Percentiles rank a stretch among this genome's conserved stretches.
These are phyloP conservation scores for Palaemon carinicauda DNA, from an alignment of 1,140 invertebrate species.

Conservation along the genomic window DNA sequence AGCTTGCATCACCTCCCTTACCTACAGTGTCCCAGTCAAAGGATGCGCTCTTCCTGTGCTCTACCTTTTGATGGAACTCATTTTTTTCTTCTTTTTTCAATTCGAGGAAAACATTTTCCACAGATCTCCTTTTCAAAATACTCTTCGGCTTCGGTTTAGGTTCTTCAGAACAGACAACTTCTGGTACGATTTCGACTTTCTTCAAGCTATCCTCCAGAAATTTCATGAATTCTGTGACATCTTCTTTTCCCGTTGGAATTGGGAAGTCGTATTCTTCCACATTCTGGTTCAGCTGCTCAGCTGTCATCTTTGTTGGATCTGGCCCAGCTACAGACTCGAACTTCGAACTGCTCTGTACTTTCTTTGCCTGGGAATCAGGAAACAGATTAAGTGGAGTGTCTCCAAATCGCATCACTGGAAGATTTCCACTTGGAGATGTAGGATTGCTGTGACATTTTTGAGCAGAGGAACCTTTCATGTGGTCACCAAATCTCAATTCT, in stretches of 20 bases:
- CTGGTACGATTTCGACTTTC: constrained; percentile 49
- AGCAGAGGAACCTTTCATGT: not conserved
- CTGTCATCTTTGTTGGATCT: constrained; percentile 58
- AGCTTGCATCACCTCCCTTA: constrained; percentile 48
- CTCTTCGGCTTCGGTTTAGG: constrained; percentile 51
- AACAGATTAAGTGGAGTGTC: constrained; percentile 57
- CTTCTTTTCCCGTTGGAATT: constrained; percentile 57
- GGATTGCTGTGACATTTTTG: not conserved
- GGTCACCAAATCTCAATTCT: constrained; percentile 25
- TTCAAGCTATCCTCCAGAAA: constrained; percentile 57
- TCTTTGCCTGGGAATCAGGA: not conserved
- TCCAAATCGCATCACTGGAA: constrained; percentile 53
- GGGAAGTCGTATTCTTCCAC: constrained; percentile 60
- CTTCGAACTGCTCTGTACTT: constrained; percentile 48
- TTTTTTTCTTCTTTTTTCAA: constrained; percentile 33
- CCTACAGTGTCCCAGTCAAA: constrained; percentile 55
- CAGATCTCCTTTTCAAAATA: constrained; percentile 57
- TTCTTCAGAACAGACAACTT: constrained; percentile 47
- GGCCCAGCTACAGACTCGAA: constrained; percentile 58
- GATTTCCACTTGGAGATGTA: not conserved
- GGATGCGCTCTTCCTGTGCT: constrained; percentile 52
- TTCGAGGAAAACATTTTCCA: constrained; percentile 54
- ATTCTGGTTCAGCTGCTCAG: constrained; percentile 58
- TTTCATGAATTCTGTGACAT: constrained; percentile 52
- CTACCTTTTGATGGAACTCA: constrained; percentile 49